A percentile compares a stretch with the other conserved stretches of the same genome.
These are phyloP conservation scores for Hycleus cichorii DNA, from an alignment of 1,140 invertebrate genomes.

Conservation along the genomic window DNA sequence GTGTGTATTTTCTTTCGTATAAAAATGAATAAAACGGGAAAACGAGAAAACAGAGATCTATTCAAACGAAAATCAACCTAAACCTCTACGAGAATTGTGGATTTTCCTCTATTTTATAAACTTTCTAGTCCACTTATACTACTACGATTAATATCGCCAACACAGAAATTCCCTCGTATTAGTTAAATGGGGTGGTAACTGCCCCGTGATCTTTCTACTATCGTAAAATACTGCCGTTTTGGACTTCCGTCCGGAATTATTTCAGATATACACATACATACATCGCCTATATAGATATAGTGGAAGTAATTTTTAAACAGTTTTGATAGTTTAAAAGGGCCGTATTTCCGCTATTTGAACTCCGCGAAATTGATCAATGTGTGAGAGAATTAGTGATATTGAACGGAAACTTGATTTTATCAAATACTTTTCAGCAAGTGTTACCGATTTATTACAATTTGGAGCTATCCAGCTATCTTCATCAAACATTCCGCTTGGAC, in stretches of 20 bases:
- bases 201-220: slow-evolving; percentile 15
- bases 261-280: slow-evolving; percentile 22
- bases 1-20: no score
- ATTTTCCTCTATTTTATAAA: no score
- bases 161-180: slow-evolving; percentile 5
- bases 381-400: neutral
- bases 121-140: no score
- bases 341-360: slow-evolving; percentile 13
- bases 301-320: slow-evolving; percentile 11
- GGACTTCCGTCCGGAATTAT: slow-evolving; percentile 21
- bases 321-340: slow-evolving; percentile 15
- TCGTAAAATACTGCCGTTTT: slow-evolving; percentile 23
- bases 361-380: slow-evolving; percentile 9
- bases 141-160: slow-evolving; percentile 3
- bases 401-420: neutral
- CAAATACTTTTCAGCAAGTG: no score
- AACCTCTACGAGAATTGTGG: no score
- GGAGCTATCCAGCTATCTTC: no score
- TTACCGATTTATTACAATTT: no score
- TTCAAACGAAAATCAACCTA: no score
- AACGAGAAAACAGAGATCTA: no score
- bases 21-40: no score
- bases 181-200: slow-evolving; percentile 27
- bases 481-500: no score
- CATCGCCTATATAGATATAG: no score